Evolutionary conservation across 2,888 invertebrate genomes (phyloP).

Genomic region (Tethea ocularis): DNA sequence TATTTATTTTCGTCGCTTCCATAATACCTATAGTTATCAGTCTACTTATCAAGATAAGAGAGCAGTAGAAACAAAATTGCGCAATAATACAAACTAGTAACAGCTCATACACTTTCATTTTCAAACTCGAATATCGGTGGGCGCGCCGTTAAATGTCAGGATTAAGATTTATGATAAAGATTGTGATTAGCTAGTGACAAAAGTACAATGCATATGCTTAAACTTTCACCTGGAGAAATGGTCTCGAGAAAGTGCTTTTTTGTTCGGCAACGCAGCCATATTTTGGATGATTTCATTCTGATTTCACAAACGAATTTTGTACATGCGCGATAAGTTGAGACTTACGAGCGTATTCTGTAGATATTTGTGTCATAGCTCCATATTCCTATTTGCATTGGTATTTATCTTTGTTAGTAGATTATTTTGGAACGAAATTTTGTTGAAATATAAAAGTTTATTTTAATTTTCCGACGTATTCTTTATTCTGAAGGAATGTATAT

Average conservation of each 20-base stretch:
- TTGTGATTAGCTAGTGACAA: constrained; percentile 73
- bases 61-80: constrained; percentile 26
- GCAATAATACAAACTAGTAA: constrained; percentile 49
- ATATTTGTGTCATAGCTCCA: not conserved
- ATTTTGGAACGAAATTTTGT: not conserved
- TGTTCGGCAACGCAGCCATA: constrained; percentile 24
- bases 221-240: constrained; percentile 78
- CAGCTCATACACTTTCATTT: constrained; percentile 62
- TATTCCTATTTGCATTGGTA: not conserved
- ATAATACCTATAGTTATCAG: constrained; percentile 7
- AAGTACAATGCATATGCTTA: constrained; percentile 69
- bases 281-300: constrained; percentile 60
- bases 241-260: constrained; percentile 61
- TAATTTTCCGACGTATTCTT: not conserved
- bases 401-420: not conserved
- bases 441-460: not conserved
- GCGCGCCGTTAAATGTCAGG: constrained; percentile 65
- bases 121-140: constrained; percentile 56
- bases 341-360: constrained; percentile 21
- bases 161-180: constrained; percentile 71
- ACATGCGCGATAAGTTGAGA: constrained; percentile 12
- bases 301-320: constrained; percentile 40
- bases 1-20: not conserved
- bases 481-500: not conserved
- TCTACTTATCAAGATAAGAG: constrained; percentile 41